Percentiles rank a stretch among this genome's conserved stretches.
Conservation (phyloP, 2,888 invertebrate genomes). For the Theretra japonica region DNA sequence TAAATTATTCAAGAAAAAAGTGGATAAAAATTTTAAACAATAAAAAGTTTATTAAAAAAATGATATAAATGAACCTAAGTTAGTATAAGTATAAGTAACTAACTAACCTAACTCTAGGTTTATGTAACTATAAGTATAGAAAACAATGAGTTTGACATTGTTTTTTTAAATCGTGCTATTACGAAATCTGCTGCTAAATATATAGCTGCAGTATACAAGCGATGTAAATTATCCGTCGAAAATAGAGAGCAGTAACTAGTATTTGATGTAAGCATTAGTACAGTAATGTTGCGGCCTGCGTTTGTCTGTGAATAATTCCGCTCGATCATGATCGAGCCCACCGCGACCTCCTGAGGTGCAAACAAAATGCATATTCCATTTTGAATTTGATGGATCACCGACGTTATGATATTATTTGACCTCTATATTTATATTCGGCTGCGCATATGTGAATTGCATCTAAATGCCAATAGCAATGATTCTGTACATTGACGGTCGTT, state of each 20-base stretch:
- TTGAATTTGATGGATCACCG: constrained; percentile 47
- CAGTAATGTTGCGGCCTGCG: constrained; percentile 24
- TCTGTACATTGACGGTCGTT: constrained; percentile 8
- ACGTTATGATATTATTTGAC: constrained; percentile 36
- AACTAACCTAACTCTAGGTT: too few species aligned
- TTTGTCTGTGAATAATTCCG: constrained; percentile 46
- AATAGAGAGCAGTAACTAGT: background rate
- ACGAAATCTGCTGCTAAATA: too few species aligned
- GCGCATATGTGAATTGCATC: constrained; percentile 22
- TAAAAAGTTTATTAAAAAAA: too few species aligned
- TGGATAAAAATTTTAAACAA: too few species aligned
- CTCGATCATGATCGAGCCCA: constrained; percentile 49
- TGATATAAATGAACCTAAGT: too few species aligned
- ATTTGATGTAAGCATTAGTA: background rate
- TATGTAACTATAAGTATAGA: too few species aligned
- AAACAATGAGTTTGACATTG: too few species aligned
- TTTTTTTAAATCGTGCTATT: too few species aligned
- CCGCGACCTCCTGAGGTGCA: constrained; percentile 51
- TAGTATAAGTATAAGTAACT: too few species aligned
- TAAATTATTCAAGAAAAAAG: too few species aligned
- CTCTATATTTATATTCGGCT: constrained; percentile 25
- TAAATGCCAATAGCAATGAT: constrained; percentile 20
- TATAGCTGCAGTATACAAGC: background rate
- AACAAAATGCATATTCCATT: constrained; percentile 45
- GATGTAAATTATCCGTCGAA: background rate